phyloP scores from a whole-genome alignment of 1,140 invertebrate species.

The Kradibia gibbosae region DNA sequence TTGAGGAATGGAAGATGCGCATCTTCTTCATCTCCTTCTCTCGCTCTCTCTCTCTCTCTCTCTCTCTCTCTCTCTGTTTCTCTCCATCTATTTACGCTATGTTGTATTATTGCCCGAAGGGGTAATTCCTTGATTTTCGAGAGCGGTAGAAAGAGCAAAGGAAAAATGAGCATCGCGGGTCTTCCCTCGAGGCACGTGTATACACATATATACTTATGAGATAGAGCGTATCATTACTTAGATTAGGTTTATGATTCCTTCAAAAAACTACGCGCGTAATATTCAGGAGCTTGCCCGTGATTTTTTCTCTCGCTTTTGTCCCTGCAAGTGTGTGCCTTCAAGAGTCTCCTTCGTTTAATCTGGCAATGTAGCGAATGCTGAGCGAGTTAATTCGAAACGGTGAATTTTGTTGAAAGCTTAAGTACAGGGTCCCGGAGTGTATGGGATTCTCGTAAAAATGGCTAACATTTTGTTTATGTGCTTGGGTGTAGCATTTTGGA shows the following conservation, averaged over 20 bases:
- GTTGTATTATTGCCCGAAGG: constrained; percentile 43
- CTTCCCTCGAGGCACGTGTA: constrained; percentile 54
- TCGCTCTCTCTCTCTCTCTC: constrained; percentile 4
- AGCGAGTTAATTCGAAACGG: constrained; percentile 20
- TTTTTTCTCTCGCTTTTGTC: not conserved
- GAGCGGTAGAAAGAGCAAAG: constrained; percentile 47
- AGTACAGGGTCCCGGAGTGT: constrained; percentile 12
- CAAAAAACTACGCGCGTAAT: constrained; percentile 45
- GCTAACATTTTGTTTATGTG: constrained; percentile 40
- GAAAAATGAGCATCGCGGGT: constrained; percentile 34
- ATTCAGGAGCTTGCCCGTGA: constrained; percentile 35
- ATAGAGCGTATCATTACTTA: constrained; percentile 61
- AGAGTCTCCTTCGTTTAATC: not conserved
- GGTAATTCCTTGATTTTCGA: constrained; percentile 58
- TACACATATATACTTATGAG: constrained; percentile 56
- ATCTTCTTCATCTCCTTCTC: not conserved
- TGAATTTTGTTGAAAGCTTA: constrained; percentile 41
- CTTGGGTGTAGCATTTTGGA: not conserved
- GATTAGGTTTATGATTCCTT: constrained; percentile 61
- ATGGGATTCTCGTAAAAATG: constrained; percentile 43
- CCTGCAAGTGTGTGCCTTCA: not conserved
- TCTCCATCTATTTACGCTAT: not conserved
- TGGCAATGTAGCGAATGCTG: not conserved
- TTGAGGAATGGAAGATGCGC: constrained; percentile 13
- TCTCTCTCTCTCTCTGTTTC: not conserved